A percentile compares a stretch with the other conserved stretches of the same genome.
These are phyloP conservation scores for Nettapus auritus DNA, from an alignment of 2,113 vertebrate species.

Conservation along the genomic window DNA sequence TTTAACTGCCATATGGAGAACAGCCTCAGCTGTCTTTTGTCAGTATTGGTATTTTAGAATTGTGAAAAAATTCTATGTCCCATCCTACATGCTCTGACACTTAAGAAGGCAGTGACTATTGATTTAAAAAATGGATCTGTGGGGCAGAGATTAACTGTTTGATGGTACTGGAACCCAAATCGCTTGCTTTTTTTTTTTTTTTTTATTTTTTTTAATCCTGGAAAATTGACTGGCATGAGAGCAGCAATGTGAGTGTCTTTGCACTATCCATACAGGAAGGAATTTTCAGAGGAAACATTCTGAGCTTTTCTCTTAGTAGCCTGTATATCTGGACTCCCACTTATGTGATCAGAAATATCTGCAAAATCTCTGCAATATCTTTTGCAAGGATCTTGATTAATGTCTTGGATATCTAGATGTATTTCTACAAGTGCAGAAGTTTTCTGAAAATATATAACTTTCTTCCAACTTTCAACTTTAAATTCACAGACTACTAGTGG, in stretches of 20 bases:
- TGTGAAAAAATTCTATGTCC: not conserved
- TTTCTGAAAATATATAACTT: not conserved
- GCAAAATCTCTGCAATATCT: not conserved
- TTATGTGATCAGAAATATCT: not conserved
- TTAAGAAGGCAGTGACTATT: not conserved
- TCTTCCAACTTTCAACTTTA: not conserved
- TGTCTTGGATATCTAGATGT: not conserved
- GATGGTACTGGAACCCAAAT: not conserved
- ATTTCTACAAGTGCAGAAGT: not conserved
- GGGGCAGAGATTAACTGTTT: not conserved
- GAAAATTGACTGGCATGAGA: not conserved
- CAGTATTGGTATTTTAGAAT: not conserved
- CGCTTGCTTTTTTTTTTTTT: no score
- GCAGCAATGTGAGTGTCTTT: not conserved
- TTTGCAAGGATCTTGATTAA: not conserved
- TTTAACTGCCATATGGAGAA: not conserved
- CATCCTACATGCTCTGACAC: not conserved
- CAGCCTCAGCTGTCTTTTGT: not conserved
- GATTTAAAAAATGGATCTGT: not conserved
- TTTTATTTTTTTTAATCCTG: not conserved
- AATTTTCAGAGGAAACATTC: not conserved
- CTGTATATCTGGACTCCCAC: not conserved
- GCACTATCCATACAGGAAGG: not conserved
- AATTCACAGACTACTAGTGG: not conserved
- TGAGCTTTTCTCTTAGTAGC: not conserved